Percentiles rank a stretch among this genome's conserved stretches.
phyloP scores from a whole-genome alignment of 23 tunicate genomes.

The Oikopleura albicans region DNA sequence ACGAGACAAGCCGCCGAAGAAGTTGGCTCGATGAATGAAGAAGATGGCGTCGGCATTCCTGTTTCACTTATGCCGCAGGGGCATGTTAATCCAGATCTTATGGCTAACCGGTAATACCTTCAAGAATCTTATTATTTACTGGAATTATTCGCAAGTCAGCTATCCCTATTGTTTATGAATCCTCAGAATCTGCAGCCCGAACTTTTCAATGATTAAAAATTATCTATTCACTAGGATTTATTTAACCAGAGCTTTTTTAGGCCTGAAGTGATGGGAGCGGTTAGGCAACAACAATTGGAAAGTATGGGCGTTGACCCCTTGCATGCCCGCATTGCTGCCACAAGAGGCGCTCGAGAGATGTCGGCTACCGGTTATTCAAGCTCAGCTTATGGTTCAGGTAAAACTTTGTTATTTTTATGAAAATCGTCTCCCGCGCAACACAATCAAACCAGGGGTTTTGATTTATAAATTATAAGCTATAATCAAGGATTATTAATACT shows the following conservation, averaged over 20 bases:
- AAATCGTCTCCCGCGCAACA: too few relatives aligned
- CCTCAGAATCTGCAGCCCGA: too few relatives aligned
- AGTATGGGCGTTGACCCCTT: not conserved
- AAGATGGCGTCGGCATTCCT: not conserved
- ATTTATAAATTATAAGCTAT: too few relatives aligned
- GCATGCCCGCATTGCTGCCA: not conserved
- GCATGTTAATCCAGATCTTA: conserved; percentile 1
- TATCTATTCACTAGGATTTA: too few relatives aligned
- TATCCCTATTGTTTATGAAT: too few relatives aligned
- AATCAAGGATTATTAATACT: too few relatives aligned
- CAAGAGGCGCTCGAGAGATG: conserved; percentile 13
- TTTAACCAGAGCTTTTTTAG: too few relatives aligned
- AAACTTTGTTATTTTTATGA: not conserved
- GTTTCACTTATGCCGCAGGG: not conserved
- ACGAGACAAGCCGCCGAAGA: not conserved
- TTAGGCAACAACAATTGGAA: not conserved
- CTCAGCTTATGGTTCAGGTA: conserved; percentile 7
- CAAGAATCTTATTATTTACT: too few relatives aligned
- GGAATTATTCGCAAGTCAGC: too few relatives aligned
- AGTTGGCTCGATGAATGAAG: not conserved
- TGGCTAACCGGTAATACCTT: not conserved
- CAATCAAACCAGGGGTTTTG: too few relatives aligned
- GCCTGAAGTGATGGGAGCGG: conserved; percentile 17
- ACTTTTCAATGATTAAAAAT: too few relatives aligned
- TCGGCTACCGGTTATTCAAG: conserved; percentile 9